These are phyloP conservation scores for Bursaphelenchus okinawaensis DNA, from an alignment of 2,888 invertebrate species.

Conservation along the genomic window DNA sequence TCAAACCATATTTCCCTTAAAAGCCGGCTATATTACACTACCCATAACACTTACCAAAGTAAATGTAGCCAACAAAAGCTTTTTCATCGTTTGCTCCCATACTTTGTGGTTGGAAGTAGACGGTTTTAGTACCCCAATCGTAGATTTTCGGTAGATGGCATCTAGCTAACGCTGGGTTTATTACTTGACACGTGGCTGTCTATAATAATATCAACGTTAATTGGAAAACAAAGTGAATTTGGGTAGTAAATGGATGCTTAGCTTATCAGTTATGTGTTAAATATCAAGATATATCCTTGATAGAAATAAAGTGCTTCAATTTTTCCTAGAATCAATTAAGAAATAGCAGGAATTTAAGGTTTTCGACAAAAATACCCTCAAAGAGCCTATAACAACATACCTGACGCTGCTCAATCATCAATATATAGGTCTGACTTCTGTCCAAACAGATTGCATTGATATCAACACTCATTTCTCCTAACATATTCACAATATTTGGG, in stretches of 20 bases:
- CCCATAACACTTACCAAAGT: conserved; percentile 55
- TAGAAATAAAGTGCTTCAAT: too few species aligned
- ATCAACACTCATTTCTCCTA: conserved; percentile 91
- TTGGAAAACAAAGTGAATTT: not conserved
- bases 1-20: too few species aligned
- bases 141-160: conserved; percentile 53
- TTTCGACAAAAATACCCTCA: too few species aligned
- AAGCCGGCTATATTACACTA: too few species aligned
- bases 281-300: not conserved
- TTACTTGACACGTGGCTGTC: conserved; percentile 47
- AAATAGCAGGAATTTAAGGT: too few species aligned
- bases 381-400: too few species aligned
- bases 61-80: conserved; percentile 57
- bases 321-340: too few species aligned
- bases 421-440: conserved; percentile 56
- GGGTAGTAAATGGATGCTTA: not conserved
- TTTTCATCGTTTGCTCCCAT: conserved; percentile 53
- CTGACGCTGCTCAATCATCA: conserved; percentile 54
- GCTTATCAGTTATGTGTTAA: not conserved
- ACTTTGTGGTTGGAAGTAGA: conserved; percentile 56
- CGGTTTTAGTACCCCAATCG: conserved; percentile 56
- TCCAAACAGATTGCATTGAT: conserved; percentile 92
- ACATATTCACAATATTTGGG: conserved; percentile 92
- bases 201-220: conserved; percentile 10
- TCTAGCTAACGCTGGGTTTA: conserved; percentile 54